Evolutionary conservation across 53 echinoderm and acorn worm species (phyloP).

Genomic region (Holothuria leucospilota): DNA sequence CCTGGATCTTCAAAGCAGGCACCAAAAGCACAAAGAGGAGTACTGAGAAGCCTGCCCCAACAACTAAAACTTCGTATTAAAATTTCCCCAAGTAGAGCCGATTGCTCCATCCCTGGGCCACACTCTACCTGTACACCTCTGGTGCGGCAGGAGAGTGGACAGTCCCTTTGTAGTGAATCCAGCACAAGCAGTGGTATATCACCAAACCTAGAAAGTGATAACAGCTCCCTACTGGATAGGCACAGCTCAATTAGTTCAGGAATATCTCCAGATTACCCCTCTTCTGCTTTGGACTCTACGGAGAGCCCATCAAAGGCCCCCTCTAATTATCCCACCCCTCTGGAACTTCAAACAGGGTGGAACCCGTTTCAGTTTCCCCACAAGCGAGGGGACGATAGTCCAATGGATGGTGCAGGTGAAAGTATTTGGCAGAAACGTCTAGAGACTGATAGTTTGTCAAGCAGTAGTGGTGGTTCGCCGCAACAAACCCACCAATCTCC

Average conservation of each 20-base stretch:
- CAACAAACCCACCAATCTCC: slow-evolving; percentile 66
- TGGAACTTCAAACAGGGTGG: slow-evolving; percentile 64
- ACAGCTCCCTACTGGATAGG: slow-evolving; percentile 66
- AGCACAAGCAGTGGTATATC: slow-evolving; percentile 83
- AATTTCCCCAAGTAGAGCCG: slow-evolving; percentile 16
- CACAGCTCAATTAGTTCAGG: slow-evolving; percentile 82
- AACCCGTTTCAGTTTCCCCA: slow-evolving; percentile 78
- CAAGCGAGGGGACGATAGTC: slow-evolving; percentile 65
- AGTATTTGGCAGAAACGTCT: slow-evolving; percentile 82
- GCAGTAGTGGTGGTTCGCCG: slow-evolving; percentile 42
- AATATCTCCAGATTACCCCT: slow-evolving; percentile 81
- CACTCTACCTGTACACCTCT: slow-evolving; percentile 9
- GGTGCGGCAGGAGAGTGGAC: slow-evolving; percentile 78
- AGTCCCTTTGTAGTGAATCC: slow-evolving; percentile 84
- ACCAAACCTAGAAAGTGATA: slow-evolving; percentile 74
- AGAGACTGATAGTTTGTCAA: slow-evolving; percentile 69
- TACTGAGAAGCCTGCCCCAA: slow-evolving; percentile 32
- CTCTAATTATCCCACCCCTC: slow-evolving; percentile 33
- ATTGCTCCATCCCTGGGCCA: background rate
- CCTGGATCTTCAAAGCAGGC: slow-evolving; percentile 24
- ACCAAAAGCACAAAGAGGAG: slow-evolving; percentile 26
- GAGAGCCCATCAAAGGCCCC: slow-evolving; percentile 54
- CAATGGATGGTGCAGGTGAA: slow-evolving; percentile 49
- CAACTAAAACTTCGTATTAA: slow-evolving; percentile 44
- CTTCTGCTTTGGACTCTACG: slow-evolving; percentile 59